A percentile compares a stretch with the other conserved stretches of the same genome.
phyloP scores from a whole-genome alignment of 1,140 invertebrate species.

The Notospermus geniculatus region DNA sequence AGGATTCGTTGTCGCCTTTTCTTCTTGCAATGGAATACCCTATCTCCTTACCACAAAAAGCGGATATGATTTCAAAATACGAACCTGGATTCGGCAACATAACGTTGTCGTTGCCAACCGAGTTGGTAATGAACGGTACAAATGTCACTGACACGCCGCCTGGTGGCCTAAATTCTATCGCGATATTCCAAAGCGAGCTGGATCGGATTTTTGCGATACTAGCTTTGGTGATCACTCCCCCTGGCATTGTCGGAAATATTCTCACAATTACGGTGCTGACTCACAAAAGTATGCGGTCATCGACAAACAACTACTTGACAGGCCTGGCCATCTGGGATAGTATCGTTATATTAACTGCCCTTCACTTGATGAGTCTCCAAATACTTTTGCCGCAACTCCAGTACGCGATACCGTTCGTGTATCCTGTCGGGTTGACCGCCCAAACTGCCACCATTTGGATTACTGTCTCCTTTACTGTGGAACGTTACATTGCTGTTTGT shows the following conservation, averaged over 20 bases:
- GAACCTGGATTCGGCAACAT: too few species aligned
- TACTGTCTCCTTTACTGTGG: constrained; percentile 91
- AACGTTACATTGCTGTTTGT: constrained; percentile 94
- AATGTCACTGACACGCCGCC: too few species aligned
- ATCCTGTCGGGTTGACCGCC: constrained; percentile 81
- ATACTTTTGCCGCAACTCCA: constrained; percentile 66
- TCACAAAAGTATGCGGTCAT: constrained; percentile 88
- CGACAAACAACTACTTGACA: constrained; percentile 88
- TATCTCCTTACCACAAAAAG: too few species aligned
- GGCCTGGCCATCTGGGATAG: constrained; percentile 89
- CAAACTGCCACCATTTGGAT: constrained; percentile 92
- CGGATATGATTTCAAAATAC: too few species aligned
- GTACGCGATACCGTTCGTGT: constrained; percentile 80
- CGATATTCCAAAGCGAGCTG: constrained; percentile 60
- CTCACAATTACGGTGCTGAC: constrained; percentile 84
- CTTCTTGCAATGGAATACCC: too few species aligned
- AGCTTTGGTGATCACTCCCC: constrained; percentile 74
- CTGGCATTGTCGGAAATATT: constrained; percentile 85
- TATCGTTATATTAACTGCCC: constrained; percentile 79
- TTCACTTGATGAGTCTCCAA: constrained; percentile 82
- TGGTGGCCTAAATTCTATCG: too few species aligned
- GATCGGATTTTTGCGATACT: constrained; percentile 79
- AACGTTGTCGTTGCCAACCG: too few species aligned
- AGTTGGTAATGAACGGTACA: too few species aligned
- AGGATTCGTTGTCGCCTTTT: too few species aligned